Percentiles rank a stretch among this genome's conserved stretches.
Evolutionary conservation across 2,797 vertebrate species (phyloP).

Genomic region (Poliocrania exsul): DNA sequence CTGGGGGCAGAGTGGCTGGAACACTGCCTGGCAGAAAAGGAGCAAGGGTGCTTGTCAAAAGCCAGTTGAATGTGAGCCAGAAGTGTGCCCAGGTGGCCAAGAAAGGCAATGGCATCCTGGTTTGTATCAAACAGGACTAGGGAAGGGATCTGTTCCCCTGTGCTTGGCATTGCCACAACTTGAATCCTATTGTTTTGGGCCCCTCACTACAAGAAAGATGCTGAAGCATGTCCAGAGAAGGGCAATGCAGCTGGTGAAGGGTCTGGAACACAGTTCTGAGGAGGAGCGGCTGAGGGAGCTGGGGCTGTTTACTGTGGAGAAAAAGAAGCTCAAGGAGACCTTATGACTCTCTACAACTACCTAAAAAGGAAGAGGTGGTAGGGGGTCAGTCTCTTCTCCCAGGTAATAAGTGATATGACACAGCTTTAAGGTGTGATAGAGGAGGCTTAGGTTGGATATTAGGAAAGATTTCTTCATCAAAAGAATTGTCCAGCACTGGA

Average conservation of each 20-base stretch:
- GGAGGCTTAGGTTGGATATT: background rate
- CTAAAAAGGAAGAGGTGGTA: fast-evolving
- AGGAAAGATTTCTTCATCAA: background rate
- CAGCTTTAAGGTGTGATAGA: background rate
- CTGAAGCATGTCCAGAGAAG: background rate
- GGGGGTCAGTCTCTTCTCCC: background rate
- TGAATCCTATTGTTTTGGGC: background rate
- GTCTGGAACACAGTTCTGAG: background rate
- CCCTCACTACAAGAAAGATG: fast-evolving
- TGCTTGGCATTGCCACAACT: background rate
- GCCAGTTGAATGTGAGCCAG: background rate
- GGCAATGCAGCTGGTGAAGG: fast-evolving
- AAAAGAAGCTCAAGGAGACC: background rate
- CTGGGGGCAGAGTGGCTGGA: background rate
- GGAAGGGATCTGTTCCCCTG: background rate
- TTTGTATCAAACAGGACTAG: background rate
- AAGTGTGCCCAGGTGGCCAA: background rate
- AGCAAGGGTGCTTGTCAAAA: background rate
- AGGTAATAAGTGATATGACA: background rate
- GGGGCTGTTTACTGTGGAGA: background rate
- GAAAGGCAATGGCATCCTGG: background rate
- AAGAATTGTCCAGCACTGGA: background rate
- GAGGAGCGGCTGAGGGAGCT: background rate
- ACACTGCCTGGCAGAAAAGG: background rate
- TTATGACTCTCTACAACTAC: background rate